Evolutionary conservation across 2,113 vertebrate species (phyloP).

Genomic region (Bubo scandiacus): DNA sequence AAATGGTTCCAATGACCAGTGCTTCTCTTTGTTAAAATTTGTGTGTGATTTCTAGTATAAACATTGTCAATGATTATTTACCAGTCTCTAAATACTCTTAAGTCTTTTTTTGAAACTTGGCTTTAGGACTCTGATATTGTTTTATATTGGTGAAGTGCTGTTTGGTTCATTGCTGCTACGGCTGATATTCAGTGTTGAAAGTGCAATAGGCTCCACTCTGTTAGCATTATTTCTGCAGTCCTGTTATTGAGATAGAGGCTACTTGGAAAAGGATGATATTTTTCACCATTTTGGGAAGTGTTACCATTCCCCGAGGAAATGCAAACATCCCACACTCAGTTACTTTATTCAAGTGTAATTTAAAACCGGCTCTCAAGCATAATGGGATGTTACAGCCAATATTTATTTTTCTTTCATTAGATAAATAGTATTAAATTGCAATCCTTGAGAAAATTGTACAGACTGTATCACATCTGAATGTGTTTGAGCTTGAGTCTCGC

Average conservation of each 20-base stretch:
- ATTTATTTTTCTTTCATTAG: conserved; percentile 74
- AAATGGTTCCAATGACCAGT: not conserved
- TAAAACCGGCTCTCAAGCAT: conserved; percentile 31
- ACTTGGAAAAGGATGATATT: not conserved
- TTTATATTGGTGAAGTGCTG: not conserved
- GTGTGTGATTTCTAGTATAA: not conserved
- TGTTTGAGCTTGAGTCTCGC: conserved; percentile 61
- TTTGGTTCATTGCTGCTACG: not conserved
- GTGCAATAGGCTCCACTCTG: not conserved
- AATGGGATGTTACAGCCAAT: conserved; percentile 66
- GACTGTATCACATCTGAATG: conserved; percentile 51
- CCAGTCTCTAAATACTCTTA: not conserved
- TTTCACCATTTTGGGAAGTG: conserved; percentile 23
- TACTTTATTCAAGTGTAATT: conserved; percentile 42
- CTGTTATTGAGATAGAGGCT: not conserved
- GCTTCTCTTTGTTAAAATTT: not conserved
- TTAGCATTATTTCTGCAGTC: not conserved
- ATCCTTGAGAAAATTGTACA: conserved; percentile 70
- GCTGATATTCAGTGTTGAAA: not conserved
- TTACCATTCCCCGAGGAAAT: conserved; percentile 6
- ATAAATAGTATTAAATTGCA: conserved; percentile 73
- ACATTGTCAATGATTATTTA: not conserved
- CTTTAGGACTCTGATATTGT: not conserved
- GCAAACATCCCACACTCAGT: not conserved
- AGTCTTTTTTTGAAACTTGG: not conserved